Percentiles rank a stretch among this genome's conserved stretches.
Conservation (phyloP, 2,113 vertebrate genomes). For the Barnardius zonarius region DNA sequence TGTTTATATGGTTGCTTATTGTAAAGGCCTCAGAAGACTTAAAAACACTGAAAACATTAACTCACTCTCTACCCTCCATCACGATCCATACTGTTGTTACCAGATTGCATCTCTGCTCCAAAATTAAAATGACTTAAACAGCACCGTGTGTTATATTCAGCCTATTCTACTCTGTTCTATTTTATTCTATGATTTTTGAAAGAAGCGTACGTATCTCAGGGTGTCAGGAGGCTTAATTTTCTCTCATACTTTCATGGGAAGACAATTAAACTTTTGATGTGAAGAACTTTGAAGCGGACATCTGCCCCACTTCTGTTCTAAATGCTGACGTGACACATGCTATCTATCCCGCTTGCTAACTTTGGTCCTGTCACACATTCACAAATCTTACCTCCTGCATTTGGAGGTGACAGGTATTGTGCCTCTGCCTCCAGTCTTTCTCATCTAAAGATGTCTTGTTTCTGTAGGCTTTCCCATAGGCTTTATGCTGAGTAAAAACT, state of each 20-base stretch:
- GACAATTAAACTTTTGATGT: slow-evolving; percentile 32
- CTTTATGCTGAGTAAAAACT: neutral
- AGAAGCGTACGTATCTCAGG: neutral
- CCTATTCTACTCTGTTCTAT: neutral
- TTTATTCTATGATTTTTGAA: neutral
- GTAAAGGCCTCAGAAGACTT: neutral
- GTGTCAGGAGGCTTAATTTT: slow-evolving; percentile 31
- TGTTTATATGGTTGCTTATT: neutral
- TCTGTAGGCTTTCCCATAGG: neutral
- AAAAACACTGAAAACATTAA: neutral
- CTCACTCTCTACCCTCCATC: neutral
- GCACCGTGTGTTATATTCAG: neutral
- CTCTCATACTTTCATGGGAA: neutral
- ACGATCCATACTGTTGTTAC: neutral
- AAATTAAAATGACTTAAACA: neutral
- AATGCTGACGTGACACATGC: neutral
- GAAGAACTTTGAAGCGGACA: slow-evolving; percentile 43
- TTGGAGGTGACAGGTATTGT: neutral
- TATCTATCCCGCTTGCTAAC: slow-evolving; percentile 14
- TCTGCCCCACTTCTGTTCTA: slow-evolving; percentile 34
- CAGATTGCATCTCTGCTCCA: neutral
- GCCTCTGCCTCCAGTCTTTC: neutral
- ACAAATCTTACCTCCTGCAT: neutral
- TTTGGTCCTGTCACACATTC: neutral
- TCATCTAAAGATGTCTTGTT: neutral